Percentiles rank a stretch among this genome's conserved stretches.
phyloP scores from a whole-genome alignment of 2,888 invertebrate genomes.

The Cistogaster globosa region DNA sequence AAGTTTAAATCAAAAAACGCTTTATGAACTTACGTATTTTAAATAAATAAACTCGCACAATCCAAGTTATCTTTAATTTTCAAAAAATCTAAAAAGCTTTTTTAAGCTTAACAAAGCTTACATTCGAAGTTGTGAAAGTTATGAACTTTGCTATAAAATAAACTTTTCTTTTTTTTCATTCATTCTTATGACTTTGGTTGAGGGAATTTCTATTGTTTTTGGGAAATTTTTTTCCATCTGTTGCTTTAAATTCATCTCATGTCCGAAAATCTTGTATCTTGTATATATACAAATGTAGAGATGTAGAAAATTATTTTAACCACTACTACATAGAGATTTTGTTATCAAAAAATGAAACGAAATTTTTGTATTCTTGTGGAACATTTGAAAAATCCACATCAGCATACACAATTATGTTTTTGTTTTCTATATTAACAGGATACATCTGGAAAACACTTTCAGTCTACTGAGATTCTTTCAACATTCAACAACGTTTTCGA shows the following conservation, averaged over 20 bases:
- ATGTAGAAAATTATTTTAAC: not conserved
- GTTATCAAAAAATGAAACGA: constrained; percentile 66
- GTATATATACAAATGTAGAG: not conserved
- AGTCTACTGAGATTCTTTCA: constrained; percentile 77
- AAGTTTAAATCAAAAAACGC: too few relatives aligned
- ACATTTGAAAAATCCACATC: constrained; percentile 63
- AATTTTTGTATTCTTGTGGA: constrained; percentile 72
- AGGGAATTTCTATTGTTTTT: not conserved
- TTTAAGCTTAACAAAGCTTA: too few relatives aligned
- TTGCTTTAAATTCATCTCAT: not conserved
- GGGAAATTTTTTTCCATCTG: not conserved
- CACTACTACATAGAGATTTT: constrained; percentile 53
- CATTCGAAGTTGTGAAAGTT: too few relatives aligned
- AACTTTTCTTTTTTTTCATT: too few relatives aligned
- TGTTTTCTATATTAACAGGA: constrained; percentile 75
- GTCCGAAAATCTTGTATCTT: not conserved
- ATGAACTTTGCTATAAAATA: too few relatives aligned
- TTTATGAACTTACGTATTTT: too few relatives aligned
- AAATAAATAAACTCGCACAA: too few relatives aligned
- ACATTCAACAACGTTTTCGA: constrained; percentile 73
- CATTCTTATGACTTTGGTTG: not conserved
- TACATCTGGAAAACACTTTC: constrained; percentile 76
- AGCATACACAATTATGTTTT: constrained; percentile 68
- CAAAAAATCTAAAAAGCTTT: too few relatives aligned
- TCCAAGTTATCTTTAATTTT: too few relatives aligned